A percentile compares a stretch with the other conserved stretches of the same genome.
phyloP scores from a whole-genome alignment of 2,888 invertebrate genomes.

The Phlogophora meticulosa region DNA sequence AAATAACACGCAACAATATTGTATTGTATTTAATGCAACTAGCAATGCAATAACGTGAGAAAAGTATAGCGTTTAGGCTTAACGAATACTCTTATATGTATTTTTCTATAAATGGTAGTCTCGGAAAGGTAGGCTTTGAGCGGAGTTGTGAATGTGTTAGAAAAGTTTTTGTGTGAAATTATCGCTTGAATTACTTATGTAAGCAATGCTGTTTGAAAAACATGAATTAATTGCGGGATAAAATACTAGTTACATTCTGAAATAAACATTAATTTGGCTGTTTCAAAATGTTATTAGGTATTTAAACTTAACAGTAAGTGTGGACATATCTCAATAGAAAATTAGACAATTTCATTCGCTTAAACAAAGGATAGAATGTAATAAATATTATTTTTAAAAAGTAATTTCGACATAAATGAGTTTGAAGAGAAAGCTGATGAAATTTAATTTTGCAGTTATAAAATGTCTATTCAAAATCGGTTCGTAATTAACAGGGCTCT shows the following conservation, averaged over 20 bases:
- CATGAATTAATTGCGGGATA: constrained; percentile 33
- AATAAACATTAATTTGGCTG: constrained; percentile 19
- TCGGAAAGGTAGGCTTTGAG: constrained; percentile 57
- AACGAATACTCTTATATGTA: constrained; percentile 62
- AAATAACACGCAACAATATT: constrained; percentile 46
- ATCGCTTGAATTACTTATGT: constrained; percentile 30
- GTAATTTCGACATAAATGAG: neutral
- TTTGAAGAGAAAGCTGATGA: neutral
- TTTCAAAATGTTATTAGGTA: constrained; percentile 34
- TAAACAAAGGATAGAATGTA: constrained; percentile 26
- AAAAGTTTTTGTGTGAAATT: constrained; percentile 29
- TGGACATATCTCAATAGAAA: constrained; percentile 60
- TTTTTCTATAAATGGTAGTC: constrained; percentile 63
- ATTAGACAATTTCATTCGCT: constrained; percentile 35
- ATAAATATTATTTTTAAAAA: constrained; percentile 40
- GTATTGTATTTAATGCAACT: constrained; percentile 71
- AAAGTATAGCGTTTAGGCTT: constrained; percentile 57
- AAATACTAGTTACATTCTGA: constrained; percentile 21
- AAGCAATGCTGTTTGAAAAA: constrained; percentile 50
- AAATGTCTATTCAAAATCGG: constrained; percentile 17
- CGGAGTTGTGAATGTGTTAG: constrained; percentile 54
- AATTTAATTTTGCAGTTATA: constrained; percentile 12
- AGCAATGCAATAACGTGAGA: constrained; percentile 73
- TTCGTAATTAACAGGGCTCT: constrained; percentile 5
- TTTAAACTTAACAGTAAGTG: constrained; percentile 41